phyloP scores from a whole-genome alignment of 2,113 vertebrate species.

The Hemicordylus capensis region DNA sequence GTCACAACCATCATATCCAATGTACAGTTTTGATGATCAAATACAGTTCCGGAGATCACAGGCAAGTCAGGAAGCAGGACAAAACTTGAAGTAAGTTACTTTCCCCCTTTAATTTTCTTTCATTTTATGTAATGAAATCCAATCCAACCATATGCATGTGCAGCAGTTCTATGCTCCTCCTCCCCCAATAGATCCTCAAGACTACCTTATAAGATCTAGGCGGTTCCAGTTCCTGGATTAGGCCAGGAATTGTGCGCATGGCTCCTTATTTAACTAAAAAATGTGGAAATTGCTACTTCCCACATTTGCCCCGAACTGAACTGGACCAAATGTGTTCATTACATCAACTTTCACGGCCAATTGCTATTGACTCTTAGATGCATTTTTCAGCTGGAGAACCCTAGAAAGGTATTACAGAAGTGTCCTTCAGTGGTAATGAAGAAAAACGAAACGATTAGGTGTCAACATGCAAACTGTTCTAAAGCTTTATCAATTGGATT shows the following conservation, averaged over 20 bases:
- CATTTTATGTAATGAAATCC: background rate
- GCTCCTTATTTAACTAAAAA: background rate
- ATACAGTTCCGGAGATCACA: rapidly evolving
- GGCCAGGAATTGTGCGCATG: no score
- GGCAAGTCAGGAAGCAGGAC: rapidly evolving
- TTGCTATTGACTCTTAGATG: conserved; percentile 13
- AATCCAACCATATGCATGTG: background rate
- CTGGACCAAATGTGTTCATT: conserved; percentile 23
- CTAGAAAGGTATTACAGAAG: background rate
- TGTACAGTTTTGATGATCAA: rapidly evolving
- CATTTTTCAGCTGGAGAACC: background rate
- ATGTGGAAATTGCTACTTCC: rapidly evolving
- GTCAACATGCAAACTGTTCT: background rate
- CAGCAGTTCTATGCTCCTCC: no score
- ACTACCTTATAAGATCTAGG: background rate
- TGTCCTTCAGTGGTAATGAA: background rate
- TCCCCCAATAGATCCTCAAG: background rate
- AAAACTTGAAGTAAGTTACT: background rate
- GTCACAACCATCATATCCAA: rapidly evolving
- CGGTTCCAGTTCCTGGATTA: no score
- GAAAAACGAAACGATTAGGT: background rate
- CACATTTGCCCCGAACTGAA: no score
- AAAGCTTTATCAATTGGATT: background rate
- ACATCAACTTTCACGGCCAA: conserved; percentile 38
- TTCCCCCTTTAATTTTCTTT: background rate